Evolutionary conservation across 2,888 invertebrate species (phyloP).

Genomic region (Tanytarsus gracilentus): DNA sequence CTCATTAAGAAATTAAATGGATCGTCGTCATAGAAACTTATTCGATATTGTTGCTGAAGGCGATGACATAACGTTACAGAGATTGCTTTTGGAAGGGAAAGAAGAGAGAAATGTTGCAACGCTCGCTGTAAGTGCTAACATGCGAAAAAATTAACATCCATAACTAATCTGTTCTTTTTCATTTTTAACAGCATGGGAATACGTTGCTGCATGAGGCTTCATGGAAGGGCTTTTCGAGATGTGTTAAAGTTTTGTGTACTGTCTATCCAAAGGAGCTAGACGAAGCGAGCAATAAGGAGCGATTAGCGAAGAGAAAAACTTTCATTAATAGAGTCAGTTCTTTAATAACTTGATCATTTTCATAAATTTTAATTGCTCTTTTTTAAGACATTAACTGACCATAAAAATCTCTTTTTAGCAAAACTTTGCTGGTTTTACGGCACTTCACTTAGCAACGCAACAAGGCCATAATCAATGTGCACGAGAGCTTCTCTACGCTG

Average conservation of each 20-base stretch:
- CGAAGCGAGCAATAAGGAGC: slow-evolving; percentile 6
- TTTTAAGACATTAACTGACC: too few relatives aligned
- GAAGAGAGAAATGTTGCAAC: slow-evolving; percentile 26
- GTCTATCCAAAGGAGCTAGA: slow-evolving; percentile 32
- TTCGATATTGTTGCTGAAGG: slow-evolving; percentile 17
- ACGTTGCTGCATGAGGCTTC: slow-evolving; percentile 89
- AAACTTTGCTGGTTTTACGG: slow-evolving; percentile 63
- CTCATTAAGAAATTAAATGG: neutral
- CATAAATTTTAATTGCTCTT: too few relatives aligned
- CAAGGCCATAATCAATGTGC: slow-evolving; percentile 95
- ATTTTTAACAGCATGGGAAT: slow-evolving; percentile 70
- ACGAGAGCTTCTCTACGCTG: slow-evolving; percentile 75
- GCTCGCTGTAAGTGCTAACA: slow-evolving; percentile 15
- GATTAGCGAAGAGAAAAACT: too few relatives aligned
- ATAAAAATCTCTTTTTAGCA: too few relatives aligned
- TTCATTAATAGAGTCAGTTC: neutral
- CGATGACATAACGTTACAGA: neutral
- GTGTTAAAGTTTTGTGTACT: slow-evolving; percentile 58
- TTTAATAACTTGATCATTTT: too few relatives aligned
- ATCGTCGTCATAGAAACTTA: neutral
- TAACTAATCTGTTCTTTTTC: slow-evolving; percentile 30
- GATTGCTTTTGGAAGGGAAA: neutral
- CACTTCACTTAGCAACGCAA: slow-evolving; percentile 91
- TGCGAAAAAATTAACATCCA: neutral
- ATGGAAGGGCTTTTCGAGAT: slow-evolving; percentile 87